These are phyloP conservation scores for Macrotrachela quadricornifera DNA, from an alignment of 1,140 invertebrate species.

Conservation along the genomic window DNA sequence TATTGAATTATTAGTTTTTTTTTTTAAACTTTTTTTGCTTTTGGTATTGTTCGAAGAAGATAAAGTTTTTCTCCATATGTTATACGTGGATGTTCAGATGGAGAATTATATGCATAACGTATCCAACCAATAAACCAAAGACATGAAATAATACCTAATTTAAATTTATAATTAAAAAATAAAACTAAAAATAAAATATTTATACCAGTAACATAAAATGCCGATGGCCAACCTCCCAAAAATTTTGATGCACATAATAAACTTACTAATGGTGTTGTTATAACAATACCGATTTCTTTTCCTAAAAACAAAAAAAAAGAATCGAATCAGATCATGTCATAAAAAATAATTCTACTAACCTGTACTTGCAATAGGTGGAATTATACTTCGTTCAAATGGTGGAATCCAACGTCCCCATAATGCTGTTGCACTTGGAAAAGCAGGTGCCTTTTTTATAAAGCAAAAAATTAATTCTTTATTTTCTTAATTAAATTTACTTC, in stretches of 20 bases:
- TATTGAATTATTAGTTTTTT: too few species aligned
- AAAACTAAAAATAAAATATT: too few species aligned
- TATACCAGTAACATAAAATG: slow-evolving; percentile 13
- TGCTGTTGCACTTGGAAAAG: slow-evolving; percentile 61
- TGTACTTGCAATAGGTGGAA: slow-evolving; percentile 25
- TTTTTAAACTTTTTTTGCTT: too few species aligned
- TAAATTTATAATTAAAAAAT: too few species aligned
- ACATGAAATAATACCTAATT: slow-evolving; percentile 14
- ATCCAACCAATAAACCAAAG: slow-evolving; percentile 25
- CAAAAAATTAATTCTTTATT: too few species aligned
- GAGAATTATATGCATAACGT: slow-evolving; percentile 18
- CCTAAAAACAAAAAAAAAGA: slow-evolving; percentile 10
- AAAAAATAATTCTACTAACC: slow-evolving; percentile 14
- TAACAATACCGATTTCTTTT: too few species aligned
- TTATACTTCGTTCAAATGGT: slow-evolving; percentile 44
- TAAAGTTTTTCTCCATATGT: slow-evolving; percentile 15
- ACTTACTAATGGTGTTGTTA: too few species aligned
- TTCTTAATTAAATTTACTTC: slow-evolving; percentile 47
- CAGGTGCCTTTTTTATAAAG: too few species aligned
- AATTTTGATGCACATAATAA: background rate
- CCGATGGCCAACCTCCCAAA: slow-evolving; percentile 5
- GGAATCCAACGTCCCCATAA: slow-evolving; percentile 70
- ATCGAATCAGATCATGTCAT: slow-evolving; percentile 10
- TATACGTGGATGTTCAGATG: slow-evolving; percentile 18
- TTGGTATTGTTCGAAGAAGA: too few species aligned